Evolutionary conservation across 1,140 invertebrate species (phyloP), one percentile per base, ranked within the genome.

Genomic region (Drosophila repleta): DNA sequence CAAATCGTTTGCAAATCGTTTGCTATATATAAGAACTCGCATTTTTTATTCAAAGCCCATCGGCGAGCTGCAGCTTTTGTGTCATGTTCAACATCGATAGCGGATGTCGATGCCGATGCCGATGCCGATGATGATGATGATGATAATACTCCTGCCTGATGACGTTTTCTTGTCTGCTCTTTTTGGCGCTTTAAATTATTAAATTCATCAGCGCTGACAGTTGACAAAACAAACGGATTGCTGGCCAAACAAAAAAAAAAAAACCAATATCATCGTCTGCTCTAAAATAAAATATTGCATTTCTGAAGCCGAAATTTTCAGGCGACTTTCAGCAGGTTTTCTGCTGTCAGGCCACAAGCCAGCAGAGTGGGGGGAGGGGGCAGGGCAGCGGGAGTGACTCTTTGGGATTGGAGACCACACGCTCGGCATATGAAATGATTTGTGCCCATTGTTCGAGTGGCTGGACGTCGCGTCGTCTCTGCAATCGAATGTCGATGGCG

Each of bases 351-450:
- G 3, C 29, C 46, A 11, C 4, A 13, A 46, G 45, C 64, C 58
- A 63, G 26, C 1, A 18, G 21, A 41, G 24, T 8, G 18, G 0
- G 43, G 11, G 24, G 43, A 21, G 52, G 29, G 29, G 29, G 29
- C 1, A 1, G 29, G 32, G 8, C 32, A 3, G 13, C 5, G 49
- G 29, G 21, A 3, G 46, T 0, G 2, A 10, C 32, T 8, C 32
- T 35, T 35, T 21, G 17, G 39, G 20, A 71, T 69, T 49, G 29
- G 64, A 35, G 82, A 82, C 82, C 82, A 87, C 82, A 87, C 83
- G 83, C 64, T 87, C 63, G 79, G 82, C 82, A 87, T 87, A 87
- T 87, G 67, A 87, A 87, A 87, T 87, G 82, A 87, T 87, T 88
- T 85, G 82, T 85, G 82, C 66, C 81, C 82, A 85, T 85, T 85